Evolutionary conservation across 2,113 vertebrate species (phyloP).

Genomic region (Ciconia maguari): DNA sequence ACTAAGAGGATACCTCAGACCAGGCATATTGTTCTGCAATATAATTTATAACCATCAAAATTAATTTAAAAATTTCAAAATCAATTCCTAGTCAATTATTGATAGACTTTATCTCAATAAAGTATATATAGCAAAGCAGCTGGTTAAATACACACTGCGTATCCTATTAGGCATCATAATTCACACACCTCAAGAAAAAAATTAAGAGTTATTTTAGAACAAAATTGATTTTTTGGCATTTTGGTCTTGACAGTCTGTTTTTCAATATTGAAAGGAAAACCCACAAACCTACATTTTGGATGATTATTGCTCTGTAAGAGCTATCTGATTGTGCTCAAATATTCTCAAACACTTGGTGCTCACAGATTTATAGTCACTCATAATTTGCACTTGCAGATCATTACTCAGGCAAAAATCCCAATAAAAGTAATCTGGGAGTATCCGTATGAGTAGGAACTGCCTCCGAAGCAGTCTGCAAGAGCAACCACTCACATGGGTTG

Average conservation of each 20-base stretch:
- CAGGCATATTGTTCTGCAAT: not conserved
- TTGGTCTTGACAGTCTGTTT: not conserved
- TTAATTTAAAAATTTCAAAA: not conserved
- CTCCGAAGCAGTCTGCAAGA: not conserved
- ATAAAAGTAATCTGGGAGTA: not conserved
- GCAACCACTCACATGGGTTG: not conserved
- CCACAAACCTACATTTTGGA: not conserved
- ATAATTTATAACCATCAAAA: not conserved
- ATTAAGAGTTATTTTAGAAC: not conserved
- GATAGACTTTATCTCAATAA: not conserved
- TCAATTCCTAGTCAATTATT: conserved; percentile 7
- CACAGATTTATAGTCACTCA: not conserved
- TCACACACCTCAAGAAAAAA: conserved; percentile 14
- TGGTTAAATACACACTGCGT: not conserved
- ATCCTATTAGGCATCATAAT: not conserved
- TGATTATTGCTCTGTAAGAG: not conserved
- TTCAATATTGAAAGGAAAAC: conserved; percentile 21
- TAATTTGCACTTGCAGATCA: not conserved
- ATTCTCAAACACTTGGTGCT: not conserved
- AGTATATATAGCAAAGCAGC: not conserved
- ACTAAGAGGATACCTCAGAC: not conserved
- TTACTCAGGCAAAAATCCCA: not conserved
- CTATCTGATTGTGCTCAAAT: not conserved
- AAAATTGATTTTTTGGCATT: conserved; percentile 11
- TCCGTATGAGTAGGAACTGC: not conserved